A percentile compares a stretch with the other conserved stretches of the same genome.
Evolutionary conservation across 2,888 invertebrate species (phyloP).

Genomic region (Meliscaeva auricollis): DNA sequence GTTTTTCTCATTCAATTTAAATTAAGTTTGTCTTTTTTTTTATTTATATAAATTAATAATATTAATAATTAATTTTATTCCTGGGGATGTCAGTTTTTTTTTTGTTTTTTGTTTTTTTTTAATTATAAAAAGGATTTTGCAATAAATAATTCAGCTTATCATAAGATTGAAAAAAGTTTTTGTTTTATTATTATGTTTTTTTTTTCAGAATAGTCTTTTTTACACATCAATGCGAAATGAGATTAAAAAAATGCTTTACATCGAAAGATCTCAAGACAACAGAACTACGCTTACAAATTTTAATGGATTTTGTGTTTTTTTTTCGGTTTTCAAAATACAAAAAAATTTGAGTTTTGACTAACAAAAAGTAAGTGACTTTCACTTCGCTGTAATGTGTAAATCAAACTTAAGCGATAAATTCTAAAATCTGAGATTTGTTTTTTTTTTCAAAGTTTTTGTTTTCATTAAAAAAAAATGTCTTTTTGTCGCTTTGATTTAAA

Average conservation of each 20-base stretch:
- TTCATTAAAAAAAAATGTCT: slow-evolving; percentile 51
- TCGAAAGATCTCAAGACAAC: background rate
- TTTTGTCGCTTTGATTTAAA: slow-evolving; percentile 57
- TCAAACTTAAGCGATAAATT: slow-evolving; percentile 40
- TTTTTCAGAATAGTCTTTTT: slow-evolving; percentile 25
- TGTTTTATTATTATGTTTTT: slow-evolving; percentile 18
- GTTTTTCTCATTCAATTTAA: slow-evolving; percentile 45
- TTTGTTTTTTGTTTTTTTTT: background rate
- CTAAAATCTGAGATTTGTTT: slow-evolving; percentile 50
- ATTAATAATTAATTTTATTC: slow-evolving; percentile 57
- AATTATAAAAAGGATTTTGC: slow-evolving; percentile 43
- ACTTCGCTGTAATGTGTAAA: no score
- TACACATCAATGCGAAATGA: slow-evolving; percentile 23
- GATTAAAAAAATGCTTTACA: background rate
- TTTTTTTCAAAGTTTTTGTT: background rate
- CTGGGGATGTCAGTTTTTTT: slow-evolving; percentile 61
- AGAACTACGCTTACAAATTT: background rate
- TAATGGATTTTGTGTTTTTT: background rate
- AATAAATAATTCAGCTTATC: slow-evolving; percentile 74
- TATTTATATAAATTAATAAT: slow-evolving; percentile 64
- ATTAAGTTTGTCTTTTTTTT: slow-evolving; percentile 49
- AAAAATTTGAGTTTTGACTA: no score
- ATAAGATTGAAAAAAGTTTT: slow-evolving; percentile 41
- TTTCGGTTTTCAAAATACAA: background rate
- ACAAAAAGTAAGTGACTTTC: no score